Conservation (phyloP, 2,888 invertebrate species). For the Acrobasis repandana region DNA sequence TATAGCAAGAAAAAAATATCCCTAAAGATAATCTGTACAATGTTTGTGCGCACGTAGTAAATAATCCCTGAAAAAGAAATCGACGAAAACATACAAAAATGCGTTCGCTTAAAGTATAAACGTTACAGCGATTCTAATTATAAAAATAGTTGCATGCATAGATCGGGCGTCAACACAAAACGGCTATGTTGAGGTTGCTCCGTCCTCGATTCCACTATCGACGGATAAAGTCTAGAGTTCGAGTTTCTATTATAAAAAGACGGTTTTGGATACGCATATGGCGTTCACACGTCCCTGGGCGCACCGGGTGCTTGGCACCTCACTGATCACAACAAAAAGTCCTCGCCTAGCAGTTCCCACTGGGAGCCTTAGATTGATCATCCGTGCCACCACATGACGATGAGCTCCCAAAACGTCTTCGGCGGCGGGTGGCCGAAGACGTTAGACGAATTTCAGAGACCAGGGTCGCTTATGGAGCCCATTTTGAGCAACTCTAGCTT, state of each 20-base stretch:
- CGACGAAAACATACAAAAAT: constrained; percentile 62
- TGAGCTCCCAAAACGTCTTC: constrained; percentile 84
- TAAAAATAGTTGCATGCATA: constrained; percentile 72
- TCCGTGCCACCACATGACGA: constrained; percentile 83
- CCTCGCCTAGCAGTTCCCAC: constrained; percentile 73
- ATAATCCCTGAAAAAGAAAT: constrained; percentile 67
- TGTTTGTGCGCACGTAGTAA: constrained; percentile 79
- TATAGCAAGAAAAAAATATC: constrained; percentile 58
- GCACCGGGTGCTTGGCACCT: constrained; percentile 74
- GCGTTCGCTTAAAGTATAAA: constrained; percentile 61
- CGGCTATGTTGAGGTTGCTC: constrained; percentile 56
- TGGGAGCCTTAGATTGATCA: constrained; percentile 76
- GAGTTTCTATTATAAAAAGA: constrained; percentile 74
- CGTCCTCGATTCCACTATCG: constrained; percentile 58
- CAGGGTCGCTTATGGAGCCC: constrained; percentile 88
- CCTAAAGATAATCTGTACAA: constrained; percentile 72
- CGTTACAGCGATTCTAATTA: constrained; percentile 67
- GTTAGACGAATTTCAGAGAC: constrained; percentile 87
- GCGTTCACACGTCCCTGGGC: constrained; percentile 66
- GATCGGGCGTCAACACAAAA: constrained; percentile 64
- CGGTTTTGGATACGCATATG: constrained; percentile 70
- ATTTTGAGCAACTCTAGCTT: constrained; percentile 94
- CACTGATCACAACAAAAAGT: constrained; percentile 72
- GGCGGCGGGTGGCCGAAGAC: constrained; percentile 87
- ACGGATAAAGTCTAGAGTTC: constrained; percentile 72